Conservation (phyloP, 2,888 invertebrate genomes). For the Amblyjoppa fuscipennis region DNA sequence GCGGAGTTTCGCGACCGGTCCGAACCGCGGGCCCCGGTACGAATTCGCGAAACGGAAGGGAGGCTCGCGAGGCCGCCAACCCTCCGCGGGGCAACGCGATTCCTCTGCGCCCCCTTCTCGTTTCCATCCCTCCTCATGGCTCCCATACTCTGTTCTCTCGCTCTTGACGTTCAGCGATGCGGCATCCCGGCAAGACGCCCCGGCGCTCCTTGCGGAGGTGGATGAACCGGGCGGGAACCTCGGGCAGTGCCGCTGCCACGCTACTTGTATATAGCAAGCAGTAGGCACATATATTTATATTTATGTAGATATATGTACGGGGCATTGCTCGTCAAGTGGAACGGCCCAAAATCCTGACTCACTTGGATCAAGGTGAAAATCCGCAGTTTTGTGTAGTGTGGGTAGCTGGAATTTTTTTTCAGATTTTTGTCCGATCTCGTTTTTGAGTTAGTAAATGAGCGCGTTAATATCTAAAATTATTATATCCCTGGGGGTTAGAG, state of each 20-base stretch:
- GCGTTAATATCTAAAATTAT: too few species aligned
- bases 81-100: constrained; percentile 57
- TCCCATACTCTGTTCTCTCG: constrained; percentile 7
- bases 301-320: neutral
- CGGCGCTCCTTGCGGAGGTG: constrained; percentile 73
- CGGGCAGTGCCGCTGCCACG: constrained; percentile 30
- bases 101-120: constrained; percentile 41
- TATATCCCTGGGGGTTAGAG: too few species aligned
- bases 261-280: neutral
- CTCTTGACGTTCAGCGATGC: constrained; percentile 59
- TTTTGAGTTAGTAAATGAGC: too few species aligned
- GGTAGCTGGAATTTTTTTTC: too few species aligned
- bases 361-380: too few species aligned
- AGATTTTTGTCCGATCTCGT: too few species aligned
- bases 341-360: too few species aligned
- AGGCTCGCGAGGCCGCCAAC: constrained; percentile 54
- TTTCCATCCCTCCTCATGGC: constrained; percentile 20
- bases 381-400: too few species aligned
- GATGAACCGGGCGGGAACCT: constrained; percentile 77
- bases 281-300: constrained; percentile 15
- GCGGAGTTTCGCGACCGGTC: constrained; percentile 16
- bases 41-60: constrained; percentile 64
- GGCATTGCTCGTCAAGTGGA: too few species aligned
- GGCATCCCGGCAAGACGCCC: constrained; percentile 68
- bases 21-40: constrained; percentile 12